Conservation (phyloP, 2,113 vertebrate genomes). For the human (Homo sapiens) region DNA sequence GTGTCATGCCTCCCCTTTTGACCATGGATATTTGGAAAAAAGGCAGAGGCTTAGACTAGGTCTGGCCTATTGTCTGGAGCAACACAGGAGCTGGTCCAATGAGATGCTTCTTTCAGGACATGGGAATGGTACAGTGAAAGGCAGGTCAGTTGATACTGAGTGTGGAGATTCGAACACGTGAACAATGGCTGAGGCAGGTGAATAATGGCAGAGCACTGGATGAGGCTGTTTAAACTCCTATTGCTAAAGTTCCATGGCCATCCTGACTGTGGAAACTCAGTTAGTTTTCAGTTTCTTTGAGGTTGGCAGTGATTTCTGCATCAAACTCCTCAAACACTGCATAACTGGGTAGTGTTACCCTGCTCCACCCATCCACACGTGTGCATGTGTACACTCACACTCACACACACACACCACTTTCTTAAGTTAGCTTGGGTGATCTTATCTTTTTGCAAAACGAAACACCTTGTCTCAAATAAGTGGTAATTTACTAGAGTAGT, state of each 20-base stretch:
- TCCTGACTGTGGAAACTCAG: neutral
- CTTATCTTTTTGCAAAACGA: conserved; percentile 27
- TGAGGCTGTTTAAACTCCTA: neutral
- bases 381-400: neutral
- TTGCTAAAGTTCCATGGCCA: neutral
- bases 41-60: neutral
- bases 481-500: neutral
- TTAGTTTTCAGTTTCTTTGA: neutral
- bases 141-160: neutral
- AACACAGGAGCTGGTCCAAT: neutral
- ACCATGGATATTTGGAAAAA: neutral
- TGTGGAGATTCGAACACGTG: neutral
- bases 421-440: neutral
- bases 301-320: neutral
- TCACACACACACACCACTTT: neutral
- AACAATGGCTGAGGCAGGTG: neutral
- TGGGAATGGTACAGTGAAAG: neutral
- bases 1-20: neutral
- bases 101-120: neutral
- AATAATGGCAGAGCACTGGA: neutral
- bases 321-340: neutral
- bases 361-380: neutral
- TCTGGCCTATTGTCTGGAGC: neutral
- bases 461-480: neutral
- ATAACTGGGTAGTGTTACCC: neutral